Evolutionary conservation across 2,113 vertebrate genomes (phyloP).

Genomic region (Glaucidium brasilianum): DNA sequence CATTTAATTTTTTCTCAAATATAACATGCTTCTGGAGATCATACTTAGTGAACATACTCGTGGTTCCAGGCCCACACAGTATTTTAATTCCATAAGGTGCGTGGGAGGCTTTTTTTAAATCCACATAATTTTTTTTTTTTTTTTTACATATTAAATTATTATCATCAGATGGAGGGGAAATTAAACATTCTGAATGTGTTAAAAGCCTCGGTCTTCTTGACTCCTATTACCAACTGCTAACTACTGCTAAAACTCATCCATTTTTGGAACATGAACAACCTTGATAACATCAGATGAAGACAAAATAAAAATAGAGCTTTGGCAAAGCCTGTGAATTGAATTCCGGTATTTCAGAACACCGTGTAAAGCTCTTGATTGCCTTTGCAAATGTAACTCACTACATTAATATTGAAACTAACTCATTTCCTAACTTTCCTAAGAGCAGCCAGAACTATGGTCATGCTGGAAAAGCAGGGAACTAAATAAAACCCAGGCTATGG

Average conservation of each 20-base stretch:
- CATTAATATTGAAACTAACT: slow-evolving; percentile 37
- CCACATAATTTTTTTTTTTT: slow-evolving; percentile 73
- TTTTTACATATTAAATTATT: slow-evolving; percentile 72
- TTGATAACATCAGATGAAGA: slow-evolving; percentile 58
- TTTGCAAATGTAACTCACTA: not conserved
- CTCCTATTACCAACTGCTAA: slow-evolving; percentile 68
- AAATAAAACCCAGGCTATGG: not conserved
- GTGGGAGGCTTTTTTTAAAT: slow-evolving; percentile 78
- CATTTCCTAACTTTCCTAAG: slow-evolving; percentile 14
- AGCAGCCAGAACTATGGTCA: not conserved
- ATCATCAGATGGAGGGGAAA: slow-evolving; percentile 77
- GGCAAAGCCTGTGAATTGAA: slow-evolving; percentile 36
- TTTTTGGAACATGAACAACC: slow-evolving; percentile 69
- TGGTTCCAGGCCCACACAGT: slow-evolving; percentile 74
- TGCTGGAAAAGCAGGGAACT: not conserved
- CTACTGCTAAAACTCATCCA: slow-evolving; percentile 60
- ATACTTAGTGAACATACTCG: slow-evolving; percentile 69
- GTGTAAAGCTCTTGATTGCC: not conserved
- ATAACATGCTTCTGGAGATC: slow-evolving; percentile 68
- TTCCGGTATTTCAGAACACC: slow-evolving; percentile 44
- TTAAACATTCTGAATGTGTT: slow-evolving; percentile 73
- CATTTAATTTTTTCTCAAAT: slow-evolving; percentile 44
- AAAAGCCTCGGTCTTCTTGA: slow-evolving; percentile 70
- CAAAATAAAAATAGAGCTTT: slow-evolving; percentile 69
- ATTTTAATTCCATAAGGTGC: slow-evolving; percentile 81